phyloP scores from a whole-genome alignment of 1,140 invertebrate species.

The Diplogasteroides magnus region DNA sequence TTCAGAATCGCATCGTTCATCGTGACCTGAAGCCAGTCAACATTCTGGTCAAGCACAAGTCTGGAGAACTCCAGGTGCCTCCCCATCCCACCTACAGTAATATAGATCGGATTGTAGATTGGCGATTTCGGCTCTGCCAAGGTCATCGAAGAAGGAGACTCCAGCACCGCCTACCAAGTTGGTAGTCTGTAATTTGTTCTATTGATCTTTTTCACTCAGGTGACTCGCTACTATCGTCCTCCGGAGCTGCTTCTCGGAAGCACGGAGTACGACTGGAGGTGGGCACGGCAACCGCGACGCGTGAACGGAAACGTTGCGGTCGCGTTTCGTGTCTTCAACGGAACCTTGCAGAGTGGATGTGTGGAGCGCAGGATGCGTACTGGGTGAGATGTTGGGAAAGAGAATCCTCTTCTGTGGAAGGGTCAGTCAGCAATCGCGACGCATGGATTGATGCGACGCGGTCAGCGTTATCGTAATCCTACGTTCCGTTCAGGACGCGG shows the following conservation, averaged over 20 bases:
- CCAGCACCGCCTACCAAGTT: background rate
- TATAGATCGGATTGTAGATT: slow-evolving; percentile 42
- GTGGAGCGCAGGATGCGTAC: too few species aligned
- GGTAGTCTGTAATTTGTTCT: background rate
- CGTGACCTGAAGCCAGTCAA: slow-evolving; percentile 36
- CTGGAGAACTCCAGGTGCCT: slow-evolving; percentile 2
- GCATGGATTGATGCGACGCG: too few species aligned
- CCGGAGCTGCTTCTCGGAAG: slow-evolving; percentile 40
- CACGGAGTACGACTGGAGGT: too few species aligned
- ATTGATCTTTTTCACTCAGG: slow-evolving; percentile 32
- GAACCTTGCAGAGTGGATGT: too few species aligned
- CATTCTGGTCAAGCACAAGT: background rate
- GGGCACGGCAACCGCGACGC: too few species aligned
- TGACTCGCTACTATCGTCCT: slow-evolving; percentile 46
- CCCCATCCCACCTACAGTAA: slow-evolving; percentile 37
- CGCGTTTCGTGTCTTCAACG: too few species aligned
- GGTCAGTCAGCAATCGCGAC: too few species aligned
- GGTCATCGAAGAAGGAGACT: slow-evolving; percentile 14
- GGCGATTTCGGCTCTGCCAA: slow-evolving; percentile 50
- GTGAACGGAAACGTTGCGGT: too few species aligned
- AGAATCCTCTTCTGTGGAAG: too few species aligned
- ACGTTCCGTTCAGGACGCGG: too few species aligned
- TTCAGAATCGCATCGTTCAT: slow-evolving; percentile 31
- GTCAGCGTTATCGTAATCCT: too few species aligned
- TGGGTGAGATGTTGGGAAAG: too few species aligned